Evolutionary conservation across 2,797 vertebrate genomes (phyloP).

Genomic region (Leptodactylus fallax): DNA sequence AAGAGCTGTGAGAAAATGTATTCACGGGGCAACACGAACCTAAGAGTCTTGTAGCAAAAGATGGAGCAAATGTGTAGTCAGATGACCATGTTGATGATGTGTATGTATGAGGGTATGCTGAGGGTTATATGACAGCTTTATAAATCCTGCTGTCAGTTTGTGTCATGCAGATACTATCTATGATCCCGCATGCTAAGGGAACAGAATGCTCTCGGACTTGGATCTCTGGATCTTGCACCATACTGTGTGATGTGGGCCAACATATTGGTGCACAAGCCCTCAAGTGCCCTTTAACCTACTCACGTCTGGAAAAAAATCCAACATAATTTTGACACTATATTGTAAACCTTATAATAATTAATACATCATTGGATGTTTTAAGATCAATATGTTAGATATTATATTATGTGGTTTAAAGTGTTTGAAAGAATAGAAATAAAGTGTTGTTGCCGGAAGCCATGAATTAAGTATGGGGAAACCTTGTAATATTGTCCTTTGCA

Average conservation of each 20-base stretch:
- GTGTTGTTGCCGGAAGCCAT: too few relatives aligned
- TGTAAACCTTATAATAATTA: not conserved
- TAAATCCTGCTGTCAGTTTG: constrained; percentile 51
- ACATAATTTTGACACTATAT: not conserved
- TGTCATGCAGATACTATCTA: constrained; percentile 51
- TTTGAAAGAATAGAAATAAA: too few relatives aligned
- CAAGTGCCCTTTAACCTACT: constrained; percentile 9
- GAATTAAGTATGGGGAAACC: too few relatives aligned
- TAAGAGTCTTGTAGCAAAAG: not conserved
- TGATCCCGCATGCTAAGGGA: not conserved
- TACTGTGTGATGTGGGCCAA: not conserved
- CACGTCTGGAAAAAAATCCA: not conserved
- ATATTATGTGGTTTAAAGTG: too few relatives aligned
- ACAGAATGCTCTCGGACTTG: constrained; percentile 47
- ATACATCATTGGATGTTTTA: not conserved
- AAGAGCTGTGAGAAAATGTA: not conserved
- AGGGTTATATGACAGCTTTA: constrained; percentile 35
- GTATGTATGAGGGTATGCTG: constrained; percentile 7
- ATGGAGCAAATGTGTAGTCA: constrained; percentile 13
- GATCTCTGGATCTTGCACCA: constrained; percentile 45
- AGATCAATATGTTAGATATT: too few relatives aligned
- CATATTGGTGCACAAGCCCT: not conserved
- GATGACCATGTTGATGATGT: constrained; percentile 45
- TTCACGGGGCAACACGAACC: not conserved
- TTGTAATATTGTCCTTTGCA: too few relatives aligned